Evolutionary conservation across 2,888 invertebrate species (phyloP).

Genomic region (Drosophila cognata): DNA sequence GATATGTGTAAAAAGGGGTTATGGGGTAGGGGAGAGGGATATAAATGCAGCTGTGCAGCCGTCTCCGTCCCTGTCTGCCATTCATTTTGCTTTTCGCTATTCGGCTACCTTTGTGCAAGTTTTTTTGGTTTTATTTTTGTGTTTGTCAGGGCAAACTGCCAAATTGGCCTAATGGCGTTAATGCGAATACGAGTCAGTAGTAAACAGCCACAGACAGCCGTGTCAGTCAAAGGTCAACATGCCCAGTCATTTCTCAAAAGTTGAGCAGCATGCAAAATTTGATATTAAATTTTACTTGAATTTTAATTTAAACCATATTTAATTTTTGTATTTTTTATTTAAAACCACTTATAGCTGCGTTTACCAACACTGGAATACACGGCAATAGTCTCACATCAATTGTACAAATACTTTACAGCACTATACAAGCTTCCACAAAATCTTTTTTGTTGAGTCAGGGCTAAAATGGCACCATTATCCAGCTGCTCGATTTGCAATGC

Average conservation of each 20-base stretch:
- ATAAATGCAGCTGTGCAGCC: slow-evolving; percentile 7
- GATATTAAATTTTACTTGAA: background rate
- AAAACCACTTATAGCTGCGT: background rate
- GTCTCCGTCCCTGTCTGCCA: slow-evolving; percentile 34
- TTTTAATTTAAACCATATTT: background rate
- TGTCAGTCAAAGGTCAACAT: slow-evolving; percentile 62
- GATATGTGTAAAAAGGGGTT: slow-evolving; percentile 60
- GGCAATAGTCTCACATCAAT: background rate
- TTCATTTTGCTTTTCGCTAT: slow-evolving; percentile 42
- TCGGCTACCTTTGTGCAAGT: slow-evolving; percentile 68
- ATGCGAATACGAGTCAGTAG: slow-evolving; percentile 76
- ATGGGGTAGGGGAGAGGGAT: background rate
- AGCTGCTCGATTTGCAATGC: slow-evolving; percentile 48
- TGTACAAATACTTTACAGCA: background rate
- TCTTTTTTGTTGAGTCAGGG: too few species aligned
- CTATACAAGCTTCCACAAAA: background rate
- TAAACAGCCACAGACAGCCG: slow-evolving; percentile 45
- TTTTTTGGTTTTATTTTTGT: slow-evolving; percentile 20
- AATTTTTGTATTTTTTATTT: background rate
- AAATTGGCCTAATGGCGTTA: slow-evolving; percentile 82
- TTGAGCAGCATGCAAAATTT: slow-evolving; percentile 48
- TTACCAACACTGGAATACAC: background rate
- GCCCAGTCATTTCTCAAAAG: slow-evolving; percentile 50
- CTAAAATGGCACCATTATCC: slow-evolving; percentile 60
- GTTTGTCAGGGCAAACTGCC: slow-evolving; percentile 69